Base-by-base conservation (phyloP, 2,888 invertebrate genomes). In the Chaetogeoica ovagalla region DNA sequence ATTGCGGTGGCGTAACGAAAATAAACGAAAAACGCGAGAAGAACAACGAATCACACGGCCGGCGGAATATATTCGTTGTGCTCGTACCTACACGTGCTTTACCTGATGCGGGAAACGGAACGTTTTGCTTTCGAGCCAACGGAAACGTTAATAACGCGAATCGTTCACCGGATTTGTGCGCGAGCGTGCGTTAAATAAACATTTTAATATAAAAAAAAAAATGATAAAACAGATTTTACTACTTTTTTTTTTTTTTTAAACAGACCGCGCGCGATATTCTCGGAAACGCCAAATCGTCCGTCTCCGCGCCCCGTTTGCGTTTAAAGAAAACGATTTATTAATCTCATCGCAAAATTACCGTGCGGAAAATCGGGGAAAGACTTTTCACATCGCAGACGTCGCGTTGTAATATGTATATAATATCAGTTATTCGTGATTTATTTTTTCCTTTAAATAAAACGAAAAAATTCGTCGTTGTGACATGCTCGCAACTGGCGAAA, bases 21-120 rank as follows among this genome's bases (percentile, higher is more conserved):
- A 62, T 60, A 63, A 75, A 66, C 52, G 63, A 63, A 74, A n/a
- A 60, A 23, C 66, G 48, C n/a, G n/a, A n/a, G n/a, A 59, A 21
- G 37, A 71, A 72, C n/a, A 76, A 77, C 69, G 59, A 82, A 82
- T 77, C 60, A 77, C 57, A 74, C 37, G 71, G 48, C 69, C 43
- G 68, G 75, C 43, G 68, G 75, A 62, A 81, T 76, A 57, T 15
- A 59, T 30, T 2, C 4, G 30, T 30, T 30, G 30, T 7, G 43
- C 9, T 43, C n/a, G n/a, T n/a, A n/a, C n/a, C 6, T 21, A 55
- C 62, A n/a, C 30, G 68, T 69, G 55, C n/a, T 52, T 70, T 70
- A 77, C 77, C 77, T 77, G 77, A n/a, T n/a, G 43, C 30, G 4
- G 30, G 77, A 77, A 77, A n/a, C n/a, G n/a, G 70, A 55, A 69